phyloP scores from a whole-genome alignment of 2,888 invertebrate species.

The Glyphotaelius pellucidus region DNA sequence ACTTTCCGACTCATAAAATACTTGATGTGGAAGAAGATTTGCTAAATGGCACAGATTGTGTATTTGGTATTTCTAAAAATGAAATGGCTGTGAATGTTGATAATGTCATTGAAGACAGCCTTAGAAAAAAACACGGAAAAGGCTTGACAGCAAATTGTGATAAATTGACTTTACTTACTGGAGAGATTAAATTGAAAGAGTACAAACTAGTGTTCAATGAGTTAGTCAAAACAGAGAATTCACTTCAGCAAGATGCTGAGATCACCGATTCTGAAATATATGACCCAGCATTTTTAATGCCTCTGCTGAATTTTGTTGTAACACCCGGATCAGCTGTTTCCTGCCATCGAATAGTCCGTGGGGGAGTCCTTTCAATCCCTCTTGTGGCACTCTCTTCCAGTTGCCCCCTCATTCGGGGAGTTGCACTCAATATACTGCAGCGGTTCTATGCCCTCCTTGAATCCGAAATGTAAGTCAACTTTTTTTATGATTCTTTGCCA shows the following conservation, averaged over 20 bases:
- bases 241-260: not conserved
- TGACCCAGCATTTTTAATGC: constrained; percentile 90
- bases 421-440: constrained; percentile 85
- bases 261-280: constrained; percentile 76
- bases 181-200: constrained; percentile 16
- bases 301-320: constrained; percentile 85
- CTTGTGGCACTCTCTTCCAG: constrained; percentile 84
- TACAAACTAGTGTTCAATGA: constrained; percentile 42
- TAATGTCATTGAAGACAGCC: constrained; percentile 32
- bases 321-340: constrained; percentile 86
- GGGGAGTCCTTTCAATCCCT: constrained; percentile 83
- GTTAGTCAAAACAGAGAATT: constrained; percentile 27
- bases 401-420: constrained; percentile 81
- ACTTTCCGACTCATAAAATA: constrained; percentile 83
- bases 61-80: constrained; percentile 29
- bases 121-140: constrained; percentile 30
- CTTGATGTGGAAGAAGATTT: constrained; percentile 72
- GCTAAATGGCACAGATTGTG: constrained; percentile 21
- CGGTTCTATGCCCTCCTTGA: constrained; percentile 87
- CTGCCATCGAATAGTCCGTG: constrained; percentile 83
- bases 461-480: constrained; percentile 78
- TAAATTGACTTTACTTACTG: not conserved
- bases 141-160: not conserved
- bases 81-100: not conserved
- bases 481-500: not conserved